Evolutionary conservation across 2,888 invertebrate genomes (phyloP).

Genomic region (Calameuta pallipes): DNA sequence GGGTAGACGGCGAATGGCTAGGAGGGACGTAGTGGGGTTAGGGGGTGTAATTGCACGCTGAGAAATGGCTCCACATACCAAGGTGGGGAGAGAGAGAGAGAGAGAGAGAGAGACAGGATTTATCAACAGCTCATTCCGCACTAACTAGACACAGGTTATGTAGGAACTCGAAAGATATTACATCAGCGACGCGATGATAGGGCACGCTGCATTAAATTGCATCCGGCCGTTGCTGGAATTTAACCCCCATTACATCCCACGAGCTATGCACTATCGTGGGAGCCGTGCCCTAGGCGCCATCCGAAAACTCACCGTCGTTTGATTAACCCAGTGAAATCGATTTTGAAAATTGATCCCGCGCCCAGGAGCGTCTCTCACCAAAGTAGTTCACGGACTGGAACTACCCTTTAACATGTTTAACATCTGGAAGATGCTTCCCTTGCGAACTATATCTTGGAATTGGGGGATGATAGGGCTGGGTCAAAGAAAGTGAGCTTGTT

Average conservation of each 20-base stretch:
- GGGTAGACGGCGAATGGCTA: not conserved
- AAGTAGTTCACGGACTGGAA: not conserved
- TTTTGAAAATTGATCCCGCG: not conserved
- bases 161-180: constrained; percentile 63
- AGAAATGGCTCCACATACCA: constrained; percentile 63
- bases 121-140: constrained; percentile 63
- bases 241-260: constrained; percentile 50
- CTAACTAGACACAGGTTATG: constrained; percentile 61
- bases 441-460: not conserved
- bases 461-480: not conserved
- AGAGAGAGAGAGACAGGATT: constrained; percentile 49
- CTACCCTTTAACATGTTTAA: not conserved
- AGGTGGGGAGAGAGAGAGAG: constrained; percentile 28
- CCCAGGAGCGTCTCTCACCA: not conserved
- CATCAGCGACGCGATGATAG: constrained; percentile 62
- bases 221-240: constrained; percentile 61
- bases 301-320: constrained; percentile 23
- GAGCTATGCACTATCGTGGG: not conserved
- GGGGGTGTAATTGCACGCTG: constrained; percentile 61
- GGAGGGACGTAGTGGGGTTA: constrained; percentile 20
- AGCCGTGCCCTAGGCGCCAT: constrained; percentile 25
- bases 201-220: constrained; percentile 61
- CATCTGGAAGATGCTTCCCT: not conserved
- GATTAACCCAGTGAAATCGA: not conserved
- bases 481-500: not conserved